Evolutionary conservation across 2,113 vertebrate species (phyloP).

Genomic region (Romanogobio albipinnatus): DNA sequence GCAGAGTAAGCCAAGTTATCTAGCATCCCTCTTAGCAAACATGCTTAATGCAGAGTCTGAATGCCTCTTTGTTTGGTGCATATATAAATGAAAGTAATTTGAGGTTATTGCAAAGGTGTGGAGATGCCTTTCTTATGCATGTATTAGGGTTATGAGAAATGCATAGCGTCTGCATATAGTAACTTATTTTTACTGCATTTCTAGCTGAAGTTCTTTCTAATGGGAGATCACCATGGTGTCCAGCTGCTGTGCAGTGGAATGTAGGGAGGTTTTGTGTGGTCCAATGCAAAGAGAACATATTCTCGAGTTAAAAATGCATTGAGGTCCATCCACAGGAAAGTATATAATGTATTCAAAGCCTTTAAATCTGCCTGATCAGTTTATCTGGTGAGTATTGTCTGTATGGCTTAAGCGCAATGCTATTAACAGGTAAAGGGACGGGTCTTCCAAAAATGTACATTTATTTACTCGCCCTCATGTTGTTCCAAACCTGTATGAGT

Average conservation of each 20-base stretch:
- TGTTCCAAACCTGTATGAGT: too few species aligned
- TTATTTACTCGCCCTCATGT: too few species aligned
- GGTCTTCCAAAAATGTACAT: too few species aligned
- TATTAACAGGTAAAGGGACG: too few species aligned
- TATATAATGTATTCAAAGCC: background rate
- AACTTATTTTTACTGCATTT: background rate
- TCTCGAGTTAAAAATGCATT: background rate
- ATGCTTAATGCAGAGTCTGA: background rate
- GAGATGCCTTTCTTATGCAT: background rate
- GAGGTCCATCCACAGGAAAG: background rate
- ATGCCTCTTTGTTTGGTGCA: background rate
- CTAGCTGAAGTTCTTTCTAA: background rate
- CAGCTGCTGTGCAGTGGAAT: background rate
- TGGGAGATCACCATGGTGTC: background rate
- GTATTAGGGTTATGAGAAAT: background rate
- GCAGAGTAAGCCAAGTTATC: slow-evolving; percentile 15
- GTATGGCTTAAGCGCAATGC: background rate
- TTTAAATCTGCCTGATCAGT: background rate
- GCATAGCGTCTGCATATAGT: background rate
- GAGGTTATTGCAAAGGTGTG: too few species aligned
- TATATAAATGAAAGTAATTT: background rate
- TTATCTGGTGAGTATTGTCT: background rate
- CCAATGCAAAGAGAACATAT: background rate
- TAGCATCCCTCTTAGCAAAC: background rate
- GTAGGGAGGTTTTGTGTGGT: background rate